Conservation (phyloP, 1,140 invertebrate genomes). For the Drosophila orosa region DNA sequence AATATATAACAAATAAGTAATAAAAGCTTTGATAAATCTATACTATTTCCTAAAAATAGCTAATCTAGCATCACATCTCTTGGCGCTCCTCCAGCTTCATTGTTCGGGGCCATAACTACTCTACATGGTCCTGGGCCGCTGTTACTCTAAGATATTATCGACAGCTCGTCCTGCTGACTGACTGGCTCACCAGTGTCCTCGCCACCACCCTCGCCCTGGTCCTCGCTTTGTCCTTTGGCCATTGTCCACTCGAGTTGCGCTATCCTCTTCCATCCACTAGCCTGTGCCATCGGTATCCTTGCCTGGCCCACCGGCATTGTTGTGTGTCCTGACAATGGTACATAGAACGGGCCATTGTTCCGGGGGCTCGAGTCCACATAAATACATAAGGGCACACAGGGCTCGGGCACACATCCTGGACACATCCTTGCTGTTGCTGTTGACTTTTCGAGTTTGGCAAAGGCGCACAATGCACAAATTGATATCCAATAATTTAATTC, state of each 20-base stretch:
- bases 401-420: constrained; percentile 42
- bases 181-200: constrained; percentile 41
- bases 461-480: constrained; percentile 76
- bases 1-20: not conserved
- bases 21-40: not conserved
- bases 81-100: constrained; percentile 56
- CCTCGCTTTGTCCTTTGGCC: constrained; percentile 47
- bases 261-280: constrained; percentile 9
- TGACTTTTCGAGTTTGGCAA: constrained; percentile 79
- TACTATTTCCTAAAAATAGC: not conserved
- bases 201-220: not conserved
- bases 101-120: constrained; percentile 67
- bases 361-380: constrained; percentile 33
- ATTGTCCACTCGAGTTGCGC: constrained; percentile 63
- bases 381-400: constrained; percentile 30
- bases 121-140: constrained; percentile 50
- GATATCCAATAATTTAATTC: constrained; percentile 83
- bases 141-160: constrained; percentile 82
- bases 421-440: constrained; percentile 73
- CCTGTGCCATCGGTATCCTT: constrained; percentile 41
- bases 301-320: constrained; percentile 68
- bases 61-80: not conserved
- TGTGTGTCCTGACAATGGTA: constrained; percentile 69
- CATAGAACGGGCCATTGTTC: constrained; percentile 59
- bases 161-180: constrained; percentile 71